Percentiles rank a stretch among this genome's conserved stretches.
Evolutionary conservation across 2,113 vertebrate species (phyloP).

Genomic region (Epinephelus lanceolatus): DNA sequence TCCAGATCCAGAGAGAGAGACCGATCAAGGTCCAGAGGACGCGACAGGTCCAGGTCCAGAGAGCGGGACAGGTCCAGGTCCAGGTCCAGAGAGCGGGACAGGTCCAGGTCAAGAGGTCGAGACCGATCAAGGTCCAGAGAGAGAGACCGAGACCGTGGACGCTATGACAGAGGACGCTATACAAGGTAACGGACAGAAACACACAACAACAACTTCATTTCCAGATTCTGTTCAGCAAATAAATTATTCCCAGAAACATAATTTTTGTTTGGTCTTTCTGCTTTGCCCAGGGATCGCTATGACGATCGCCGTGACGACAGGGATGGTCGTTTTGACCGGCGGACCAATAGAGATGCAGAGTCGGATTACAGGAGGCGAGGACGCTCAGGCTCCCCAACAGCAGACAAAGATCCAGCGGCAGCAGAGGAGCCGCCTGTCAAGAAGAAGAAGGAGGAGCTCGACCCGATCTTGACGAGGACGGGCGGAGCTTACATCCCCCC

Average conservation of each 20-base stretch:
- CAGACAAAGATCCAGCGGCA: constrained; percentile 68
- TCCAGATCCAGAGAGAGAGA: constrained; percentile 40
- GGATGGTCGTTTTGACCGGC: constrained; percentile 60
- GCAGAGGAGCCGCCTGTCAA: constrained; percentile 86
- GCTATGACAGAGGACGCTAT: constrained; percentile 70
- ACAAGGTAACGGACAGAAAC: constrained; percentile 51
- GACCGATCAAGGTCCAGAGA: constrained; percentile 47
- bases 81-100: constrained; percentile 32
- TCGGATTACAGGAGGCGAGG: constrained; percentile 85
- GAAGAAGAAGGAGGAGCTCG: constrained; percentile 95
- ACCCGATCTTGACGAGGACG: constrained; percentile 95
- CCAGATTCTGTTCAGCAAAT: too few species aligned
- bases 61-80: constrained; percentile 29
- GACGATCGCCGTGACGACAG: constrained; percentile 59
- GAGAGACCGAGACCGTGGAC: constrained; percentile 46
- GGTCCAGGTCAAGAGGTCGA: constrained; percentile 50
- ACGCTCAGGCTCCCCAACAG: constrained; percentile 84
- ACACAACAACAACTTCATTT: too few species aligned
- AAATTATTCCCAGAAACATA: background rate
- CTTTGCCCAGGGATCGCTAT: constrained; percentile 64
- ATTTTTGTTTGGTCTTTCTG: background rate
- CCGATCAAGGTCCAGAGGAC: constrained; percentile 23
- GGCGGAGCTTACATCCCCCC: constrained; percentile 98
- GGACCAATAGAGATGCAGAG: constrained; percentile 84
- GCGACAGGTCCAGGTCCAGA: constrained; percentile 47